A percentile compares a stretch with the other conserved stretches of the same genome.
These are phyloP conservation scores for Himalopsyche phryganea DNA, from an alignment of 1,140 invertebrate genomes.

Conservation along the genomic window DNA sequence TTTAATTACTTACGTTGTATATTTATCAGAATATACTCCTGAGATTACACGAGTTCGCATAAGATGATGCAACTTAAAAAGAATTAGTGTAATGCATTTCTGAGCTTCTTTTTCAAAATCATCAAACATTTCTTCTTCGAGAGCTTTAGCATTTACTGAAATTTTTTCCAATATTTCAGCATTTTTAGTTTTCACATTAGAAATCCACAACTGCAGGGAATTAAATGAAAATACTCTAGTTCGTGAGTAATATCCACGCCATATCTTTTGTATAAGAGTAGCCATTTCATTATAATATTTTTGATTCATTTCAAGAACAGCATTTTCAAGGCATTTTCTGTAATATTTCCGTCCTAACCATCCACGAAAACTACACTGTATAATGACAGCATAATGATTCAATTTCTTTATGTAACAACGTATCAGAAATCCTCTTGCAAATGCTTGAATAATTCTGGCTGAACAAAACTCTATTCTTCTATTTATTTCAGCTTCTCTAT, in stretches of 20 bases:
- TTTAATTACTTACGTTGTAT: slow-evolving; percentile 21
- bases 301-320: slow-evolving; percentile 9
- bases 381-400: slow-evolving; percentile 2
- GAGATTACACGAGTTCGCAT: slow-evolving; percentile 43
- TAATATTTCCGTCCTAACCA: slow-evolving; percentile 10
- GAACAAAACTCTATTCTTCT: not conserved
- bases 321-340: not conserved
- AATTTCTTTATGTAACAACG: slow-evolving; percentile 7
- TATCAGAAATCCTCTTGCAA: slow-evolving; percentile 16
- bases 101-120: slow-evolving; percentile 46
- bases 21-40: slow-evolving; percentile 46
- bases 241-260: slow-evolving; percentile 46
- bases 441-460: slow-evolving; percentile 11
- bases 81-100: slow-evolving; percentile 47
- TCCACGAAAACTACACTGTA: slow-evolving; percentile 16
- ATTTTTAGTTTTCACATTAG: slow-evolving; percentile 41
- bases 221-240: slow-evolving; percentile 44
- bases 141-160: slow-evolving; percentile 42
- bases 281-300: slow-evolving; percentile 16
- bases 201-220: slow-evolving; percentile 45
- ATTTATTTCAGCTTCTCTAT: not conserved
- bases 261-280: slow-evolving; percentile 38
- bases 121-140: slow-evolving; percentile 41
- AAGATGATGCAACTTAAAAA: slow-evolving; percentile 51
- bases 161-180: slow-evolving; percentile 42